Evolutionary conservation across 1,140 invertebrate genomes (phyloP).

Genomic region (Schmidtea mediterranea): DNA sequence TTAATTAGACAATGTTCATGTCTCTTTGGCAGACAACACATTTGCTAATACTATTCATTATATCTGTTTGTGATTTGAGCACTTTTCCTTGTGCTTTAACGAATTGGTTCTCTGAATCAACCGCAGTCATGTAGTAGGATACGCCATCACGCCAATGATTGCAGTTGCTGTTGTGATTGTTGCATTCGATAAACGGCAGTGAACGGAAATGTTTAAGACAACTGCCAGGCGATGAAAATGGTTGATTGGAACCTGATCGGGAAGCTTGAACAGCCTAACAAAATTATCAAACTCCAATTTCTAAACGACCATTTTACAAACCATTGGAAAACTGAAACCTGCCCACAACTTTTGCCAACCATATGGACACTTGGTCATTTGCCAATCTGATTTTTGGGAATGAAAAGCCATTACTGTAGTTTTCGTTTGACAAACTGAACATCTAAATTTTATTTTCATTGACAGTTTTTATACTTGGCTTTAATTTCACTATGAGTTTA

Average conservation of each 20-base stretch:
- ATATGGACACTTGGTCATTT: neutral
- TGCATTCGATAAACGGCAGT: constrained; percentile 1
- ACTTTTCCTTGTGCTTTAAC: neutral
- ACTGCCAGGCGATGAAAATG: neutral
- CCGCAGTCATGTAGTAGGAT: neutral
- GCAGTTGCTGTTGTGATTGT: constrained; percentile 2
- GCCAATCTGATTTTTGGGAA: neutral
- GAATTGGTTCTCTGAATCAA: neutral
- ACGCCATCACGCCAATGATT: constrained; percentile 1
- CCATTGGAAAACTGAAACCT: constrained; percentile 1
- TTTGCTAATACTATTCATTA: no score
- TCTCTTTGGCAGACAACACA: no score
- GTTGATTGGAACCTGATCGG: neutral
- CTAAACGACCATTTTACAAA: no score
- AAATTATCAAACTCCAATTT: no score
- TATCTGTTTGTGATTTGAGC: no score
- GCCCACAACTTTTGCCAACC: neutral
- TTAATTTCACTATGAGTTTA: no score
- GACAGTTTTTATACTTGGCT: no score
- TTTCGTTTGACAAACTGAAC: constrained; percentile 1
- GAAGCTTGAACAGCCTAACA: neutral
- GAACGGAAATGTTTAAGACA: neutral
- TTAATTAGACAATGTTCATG: no score
- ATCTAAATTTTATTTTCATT: no score
- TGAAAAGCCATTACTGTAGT: neutral